A percentile compares a stretch with the other conserved stretches of the same genome.
Conservation (phyloP, 2,113 vertebrate genomes). For the Takifugu bimaculatus region DNA sequence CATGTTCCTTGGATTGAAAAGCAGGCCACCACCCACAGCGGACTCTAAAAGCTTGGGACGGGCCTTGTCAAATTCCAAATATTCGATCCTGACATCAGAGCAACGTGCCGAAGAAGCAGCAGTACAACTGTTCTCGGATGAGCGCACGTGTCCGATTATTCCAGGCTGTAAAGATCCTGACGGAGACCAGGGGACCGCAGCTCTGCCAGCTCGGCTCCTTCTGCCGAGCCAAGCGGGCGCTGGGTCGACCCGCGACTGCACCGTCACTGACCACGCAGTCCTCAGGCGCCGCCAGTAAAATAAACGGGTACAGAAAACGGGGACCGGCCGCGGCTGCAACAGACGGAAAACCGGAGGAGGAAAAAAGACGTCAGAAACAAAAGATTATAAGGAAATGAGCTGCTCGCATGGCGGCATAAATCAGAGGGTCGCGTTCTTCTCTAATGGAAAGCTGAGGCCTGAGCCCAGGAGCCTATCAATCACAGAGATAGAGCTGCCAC, state of each 20-base stretch:
- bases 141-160: neutral
- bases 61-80: neutral
- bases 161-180: slow-evolving; percentile 34
- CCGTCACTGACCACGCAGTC: slow-evolving; percentile 24
- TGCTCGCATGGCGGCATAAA: slow-evolving; percentile 56
- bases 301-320: too few relatives aligned
- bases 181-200: slow-evolving; percentile 11
- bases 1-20: slow-evolving; percentile 7
- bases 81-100: slow-evolving; percentile 1
- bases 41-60: too few relatives aligned
- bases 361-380: slow-evolving; percentile 33
- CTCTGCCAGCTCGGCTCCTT: slow-evolving; percentile 30
- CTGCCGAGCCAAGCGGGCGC: slow-evolving; percentile 43
- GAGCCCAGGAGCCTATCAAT: slow-evolving; percentile 58
- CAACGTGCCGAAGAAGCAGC: neutral
- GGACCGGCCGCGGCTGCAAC: neutral
- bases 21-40: too few relatives aligned
- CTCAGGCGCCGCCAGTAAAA: too few relatives aligned
- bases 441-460: slow-evolving; percentile 51
- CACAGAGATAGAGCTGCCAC: slow-evolving; percentile 65
- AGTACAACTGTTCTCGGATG: slow-evolving; percentile 4
- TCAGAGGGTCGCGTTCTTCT: slow-evolving; percentile 52
- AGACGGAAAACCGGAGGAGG: neutral
- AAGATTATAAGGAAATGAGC: slow-evolving; percentile 60
- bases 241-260: slow-evolving; percentile 35